Evolutionary conservation across 2,113 vertebrate genomes (phyloP), one percentile per base, ranked within the genome.

Genomic region (Scolopax mira): DNA sequence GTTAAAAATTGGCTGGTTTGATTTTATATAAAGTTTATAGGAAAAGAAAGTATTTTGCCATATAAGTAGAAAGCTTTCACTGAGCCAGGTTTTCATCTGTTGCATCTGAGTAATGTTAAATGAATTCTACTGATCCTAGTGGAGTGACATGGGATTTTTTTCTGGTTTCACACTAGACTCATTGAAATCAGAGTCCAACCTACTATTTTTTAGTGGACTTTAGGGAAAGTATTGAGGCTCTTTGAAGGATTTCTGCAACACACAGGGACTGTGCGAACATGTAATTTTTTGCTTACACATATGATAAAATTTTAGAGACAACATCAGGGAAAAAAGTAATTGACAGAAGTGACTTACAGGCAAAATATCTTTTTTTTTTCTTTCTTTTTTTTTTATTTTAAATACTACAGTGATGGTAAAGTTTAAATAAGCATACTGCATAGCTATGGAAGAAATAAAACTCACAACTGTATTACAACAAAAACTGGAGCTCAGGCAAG

Each of bases 401-500:
- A 64, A 35, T 15, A 35, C 25, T 69, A 16, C 14, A 11, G 22
- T 41, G 25, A 54, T 58, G 31, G 11, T 62, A 51, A 94, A 88
- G 42, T 85, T 96, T 78, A 95, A 96, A 95, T 71, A 93, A 88
- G 21, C 33, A 37, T 73, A 55, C 70, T 51, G n/a, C 62, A 74
- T 13, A 60, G 37, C 42, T 51, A 23, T 60, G 37, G 62, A 92
- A 89, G 42, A 94, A 96, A 85, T 88, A 92, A 92, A 84, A 91
- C 46, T 79, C 69, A 54, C 73, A 74, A 79, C 35, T 48, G 37
- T 84, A 73, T 96, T 96, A 90, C 70, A 95, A 86, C 48, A 88
- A 94, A 94, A 95, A 90, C 35, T 62, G 65, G 42, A 75, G 54
- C 77, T 72, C 90, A 96, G 84, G 33, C 78, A 89, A 94, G 67